Conservation (phyloP, 2,797 vertebrate genomes). For the Menidia menidia region DNA sequence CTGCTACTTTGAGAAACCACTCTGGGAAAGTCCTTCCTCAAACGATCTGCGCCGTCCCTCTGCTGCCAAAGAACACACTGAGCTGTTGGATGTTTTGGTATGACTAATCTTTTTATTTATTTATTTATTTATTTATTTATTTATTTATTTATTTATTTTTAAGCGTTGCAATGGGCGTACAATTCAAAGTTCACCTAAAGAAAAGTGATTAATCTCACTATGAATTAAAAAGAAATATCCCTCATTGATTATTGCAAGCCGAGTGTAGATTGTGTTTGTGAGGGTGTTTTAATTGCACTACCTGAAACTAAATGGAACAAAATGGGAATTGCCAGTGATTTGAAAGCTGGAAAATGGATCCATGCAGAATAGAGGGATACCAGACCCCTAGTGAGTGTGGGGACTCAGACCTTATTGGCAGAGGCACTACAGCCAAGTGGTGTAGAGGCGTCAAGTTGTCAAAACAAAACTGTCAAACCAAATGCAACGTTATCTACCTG, state of each 20-base stretch:
- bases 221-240: conserved; percentile 44
- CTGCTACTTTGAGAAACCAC: conserved; percentile 20
- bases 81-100: conserved; percentile 52
- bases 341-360: too few relatives aligned
- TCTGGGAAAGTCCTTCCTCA: conserved; percentile 53
- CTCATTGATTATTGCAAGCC: conserved; percentile 29
- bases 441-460: background rate
- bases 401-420: background rate
- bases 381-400: too few relatives aligned
- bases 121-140: too few relatives aligned
- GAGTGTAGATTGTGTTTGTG: conserved; percentile 38
- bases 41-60: conserved; percentile 5
- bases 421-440: background rate
- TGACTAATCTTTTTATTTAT: conserved; percentile 50
- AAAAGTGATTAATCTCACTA: conserved; percentile 29
- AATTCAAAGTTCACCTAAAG: conserved; percentile 45
- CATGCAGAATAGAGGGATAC: too few relatives aligned
- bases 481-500: too few relatives aligned
- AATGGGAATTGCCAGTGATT: background rate
- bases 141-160: too few relatives aligned
- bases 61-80: conserved; percentile 52
- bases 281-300: background rate
- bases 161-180: background rate
- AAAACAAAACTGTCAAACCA: too few relatives aligned
- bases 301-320: too few relatives aligned